Evolutionary conservation across 2,797 vertebrate species (phyloP), one percentile per base, ranked within the genome.

Genomic region (Gambusia yucatana): DNA sequence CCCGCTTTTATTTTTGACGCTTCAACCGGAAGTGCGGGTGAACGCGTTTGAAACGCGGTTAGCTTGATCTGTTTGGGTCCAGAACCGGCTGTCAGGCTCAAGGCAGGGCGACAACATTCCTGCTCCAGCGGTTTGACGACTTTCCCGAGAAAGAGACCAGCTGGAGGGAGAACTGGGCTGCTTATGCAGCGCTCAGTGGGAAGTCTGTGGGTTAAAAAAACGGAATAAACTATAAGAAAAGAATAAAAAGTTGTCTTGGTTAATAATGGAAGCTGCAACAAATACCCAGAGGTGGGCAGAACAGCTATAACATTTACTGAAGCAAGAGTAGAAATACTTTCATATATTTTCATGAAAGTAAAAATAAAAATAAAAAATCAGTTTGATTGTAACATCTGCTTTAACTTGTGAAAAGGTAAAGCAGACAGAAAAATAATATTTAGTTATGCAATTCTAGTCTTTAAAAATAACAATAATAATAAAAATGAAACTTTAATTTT

Each of bases 1-100:
- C 4, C 1, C 22, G 41, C 0, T 77, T 88, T 81, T 84, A 83
- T 72, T 87, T 48, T 80, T 87, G 81, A 0, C 59, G n/a, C 25
- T 13, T 20, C 1, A 3, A 75, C 48, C 43, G 77, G 83, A 85
- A 85, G 25, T 14, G 4, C 3, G 0, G 0, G 17, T 44, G 0
- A 57, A 44, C 2, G n/a, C 4, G 17, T 11, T 25, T 57, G 5
- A 44, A 0, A 0, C 0, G 0, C 3, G 36, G 44, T 20, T 59
- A 22, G 10, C n/a, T 57, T 16, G 4, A 43, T 0, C 11, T 43
- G 73, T 72, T 36, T 25, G 14, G 33, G 41, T 28, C 43, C 14
- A 8, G 72, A 28, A 2, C 25, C 3, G 16, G 17, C 4, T 1
- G 41, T 7, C 4, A 36, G 46, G 14, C 39, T 63, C 57, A 43